These are phyloP conservation scores for Nannospalax galili DNA, from an alignment of 2,113 vertebrate species.

Conservation along the genomic window DNA sequence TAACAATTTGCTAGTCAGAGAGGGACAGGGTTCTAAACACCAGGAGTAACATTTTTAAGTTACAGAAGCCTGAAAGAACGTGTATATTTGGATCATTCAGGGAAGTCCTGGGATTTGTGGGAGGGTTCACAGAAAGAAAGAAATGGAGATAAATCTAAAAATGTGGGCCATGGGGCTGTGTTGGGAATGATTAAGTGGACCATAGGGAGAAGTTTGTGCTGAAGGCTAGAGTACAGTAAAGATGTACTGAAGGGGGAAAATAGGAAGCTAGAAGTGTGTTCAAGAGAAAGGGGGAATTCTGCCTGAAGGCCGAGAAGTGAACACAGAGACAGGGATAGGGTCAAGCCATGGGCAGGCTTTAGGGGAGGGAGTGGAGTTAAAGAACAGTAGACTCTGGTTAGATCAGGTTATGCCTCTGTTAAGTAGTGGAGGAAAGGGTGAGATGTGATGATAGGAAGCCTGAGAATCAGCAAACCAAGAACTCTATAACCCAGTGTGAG, in stretches of 20 bases:
- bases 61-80: neutral
- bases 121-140: neutral
- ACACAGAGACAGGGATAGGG: neutral
- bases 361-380: neutral
- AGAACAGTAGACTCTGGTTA: too few species aligned
- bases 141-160: neutral
- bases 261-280: neutral
- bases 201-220: neutral
- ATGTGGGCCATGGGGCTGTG: accelerated
- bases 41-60: neutral
- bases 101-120: neutral
- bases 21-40: neutral
- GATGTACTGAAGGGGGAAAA: neutral
- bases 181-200: neutral
- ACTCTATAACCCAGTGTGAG: neutral
- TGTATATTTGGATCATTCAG: too few species aligned
- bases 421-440: neutral
- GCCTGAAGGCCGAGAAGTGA: neutral
- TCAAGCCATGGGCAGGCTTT: neutral
- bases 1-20: neutral
- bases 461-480: neutral
- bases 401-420: neutral
- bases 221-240: neutral
- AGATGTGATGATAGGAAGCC: neutral
- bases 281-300: neutral